Conservation (phyloP, 2,888 invertebrate genomes). For the Timandra comae region DNA sequence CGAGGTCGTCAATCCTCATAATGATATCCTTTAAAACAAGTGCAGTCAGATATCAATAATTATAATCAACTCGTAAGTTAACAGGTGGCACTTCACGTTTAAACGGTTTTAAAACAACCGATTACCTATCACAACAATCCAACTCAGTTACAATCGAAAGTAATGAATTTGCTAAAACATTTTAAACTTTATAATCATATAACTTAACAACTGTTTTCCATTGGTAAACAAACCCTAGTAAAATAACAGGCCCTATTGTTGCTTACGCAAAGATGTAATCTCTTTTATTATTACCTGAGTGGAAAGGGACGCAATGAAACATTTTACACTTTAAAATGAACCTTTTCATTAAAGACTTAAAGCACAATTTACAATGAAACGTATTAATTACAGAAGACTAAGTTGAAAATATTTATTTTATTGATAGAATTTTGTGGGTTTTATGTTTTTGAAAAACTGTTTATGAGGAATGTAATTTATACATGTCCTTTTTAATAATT, state of each 20-base stretch:
- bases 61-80: slow-evolving; percentile 36
- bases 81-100: slow-evolving; percentile 46
- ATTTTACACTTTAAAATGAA: no score
- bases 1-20: no score
- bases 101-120: slow-evolving; percentile 54
- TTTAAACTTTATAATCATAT: no score
- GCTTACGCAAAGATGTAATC: slow-evolving; percentile 72
- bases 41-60: slow-evolving; percentile 17
- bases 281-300: slow-evolving; percentile 70
- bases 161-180: no score
- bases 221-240: slow-evolving; percentile 34
- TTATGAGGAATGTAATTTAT: no score
- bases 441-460: no score
- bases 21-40: no score
- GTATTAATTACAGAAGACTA: slow-evolving; percentile 24
- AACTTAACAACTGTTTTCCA: slow-evolving; percentile 29
- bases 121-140: slow-evolving; percentile 61
- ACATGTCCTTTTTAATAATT: no score
- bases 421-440: no score
- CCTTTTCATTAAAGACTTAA: slow-evolving; percentile 8
- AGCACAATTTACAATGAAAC: slow-evolving; percentile 17
- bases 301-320: slow-evolving; percentile 44
- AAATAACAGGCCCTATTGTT: slow-evolving; percentile 67
- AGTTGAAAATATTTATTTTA: not conserved
- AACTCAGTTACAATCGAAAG: slow-evolving; percentile 52